phyloP scores from a whole-genome alignment of 1,140 invertebrate species.

The Bombyx mandarina region DNA sequence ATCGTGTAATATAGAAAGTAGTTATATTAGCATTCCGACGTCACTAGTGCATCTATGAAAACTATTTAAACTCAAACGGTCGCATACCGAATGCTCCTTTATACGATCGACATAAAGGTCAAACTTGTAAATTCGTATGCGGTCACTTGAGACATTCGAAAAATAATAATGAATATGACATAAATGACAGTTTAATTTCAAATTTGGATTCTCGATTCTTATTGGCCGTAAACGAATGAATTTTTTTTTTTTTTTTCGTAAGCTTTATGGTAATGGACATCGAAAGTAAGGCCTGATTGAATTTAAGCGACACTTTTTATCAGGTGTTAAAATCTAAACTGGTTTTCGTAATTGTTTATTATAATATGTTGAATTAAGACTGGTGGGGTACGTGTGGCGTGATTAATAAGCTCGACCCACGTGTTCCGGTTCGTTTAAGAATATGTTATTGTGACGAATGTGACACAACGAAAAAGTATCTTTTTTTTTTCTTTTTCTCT shows the following conservation, averaged over 20 bases:
- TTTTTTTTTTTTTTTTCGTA: conserved; percentile 4
- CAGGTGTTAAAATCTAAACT: conserved; percentile 8
- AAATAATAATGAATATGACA: conserved; percentile 3
- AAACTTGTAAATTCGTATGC: too few species aligned
- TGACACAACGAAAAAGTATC: too few species aligned
- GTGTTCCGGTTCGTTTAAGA: conserved; percentile 2
- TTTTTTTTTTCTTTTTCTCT: too few species aligned
- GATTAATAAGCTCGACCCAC: conserved; percentile 6
- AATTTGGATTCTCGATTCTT: conserved; percentile 4
- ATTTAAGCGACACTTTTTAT: conserved; percentile 9
- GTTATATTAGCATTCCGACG: conserved; percentile 8
- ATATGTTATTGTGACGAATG: too few species aligned
- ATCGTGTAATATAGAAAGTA: conserved; percentile 9
- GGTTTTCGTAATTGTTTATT: conserved; percentile 10
- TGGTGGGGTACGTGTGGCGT: conserved; percentile 4
- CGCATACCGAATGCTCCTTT: not conserved
- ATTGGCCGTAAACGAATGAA: conserved; percentile 5
- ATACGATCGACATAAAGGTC: not conserved
- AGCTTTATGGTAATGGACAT: conserved; percentile 8
- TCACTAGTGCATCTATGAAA: conserved; percentile 4
- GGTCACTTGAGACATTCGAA: not conserved
- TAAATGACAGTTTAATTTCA: conserved; percentile 12
- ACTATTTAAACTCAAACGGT: not conserved
- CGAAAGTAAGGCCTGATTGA: conserved; percentile 7
- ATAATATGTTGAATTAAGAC: conserved; percentile 11